A percentile compares a stretch with the other conserved stretches of the same genome.
phyloP scores from a whole-genome alignment of 2,113 vertebrate species.

The Trematocara nigrifrons region DNA sequence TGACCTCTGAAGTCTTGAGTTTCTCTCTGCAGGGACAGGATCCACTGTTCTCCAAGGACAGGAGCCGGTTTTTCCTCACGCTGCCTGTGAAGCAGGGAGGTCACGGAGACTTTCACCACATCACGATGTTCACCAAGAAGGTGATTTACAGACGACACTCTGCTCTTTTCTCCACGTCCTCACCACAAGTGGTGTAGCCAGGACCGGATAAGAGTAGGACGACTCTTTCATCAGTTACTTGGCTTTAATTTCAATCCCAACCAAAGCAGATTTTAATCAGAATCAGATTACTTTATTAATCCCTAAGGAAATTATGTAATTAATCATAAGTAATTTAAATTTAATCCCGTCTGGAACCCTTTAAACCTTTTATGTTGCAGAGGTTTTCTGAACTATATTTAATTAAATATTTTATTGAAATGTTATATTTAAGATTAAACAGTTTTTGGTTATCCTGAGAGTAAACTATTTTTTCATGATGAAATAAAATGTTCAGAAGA shows the following conservation, averaged over 20 bases:
- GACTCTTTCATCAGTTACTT: background rate
- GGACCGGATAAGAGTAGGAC: background rate
- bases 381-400: background rate
- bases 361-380: background rate
- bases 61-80: conserved; percentile 84
- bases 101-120: conserved; percentile 90
- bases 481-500: background rate
- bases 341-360: background rate
- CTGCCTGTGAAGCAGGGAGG: conserved; percentile 92
- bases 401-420: background rate
- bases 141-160: conserved; percentile 54
- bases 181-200: background rate
- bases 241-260: background rate
- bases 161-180: background rate
- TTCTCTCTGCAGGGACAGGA: conserved; percentile 79
- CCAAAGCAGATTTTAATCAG: background rate
- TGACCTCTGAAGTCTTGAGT: background rate
- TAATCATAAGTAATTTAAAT: background rate
- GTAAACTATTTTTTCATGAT: background rate
- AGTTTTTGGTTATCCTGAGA: background rate
- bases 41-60: conserved; percentile 86
- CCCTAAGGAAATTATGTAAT: background rate
- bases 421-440: background rate
- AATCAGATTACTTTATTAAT: background rate
- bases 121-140: conserved; percentile 89